Evolutionary conservation across 2,113 vertebrate species (phyloP), one percentile per base, ranked within the genome.

Genomic region (Oriolus oriolus): DNA sequence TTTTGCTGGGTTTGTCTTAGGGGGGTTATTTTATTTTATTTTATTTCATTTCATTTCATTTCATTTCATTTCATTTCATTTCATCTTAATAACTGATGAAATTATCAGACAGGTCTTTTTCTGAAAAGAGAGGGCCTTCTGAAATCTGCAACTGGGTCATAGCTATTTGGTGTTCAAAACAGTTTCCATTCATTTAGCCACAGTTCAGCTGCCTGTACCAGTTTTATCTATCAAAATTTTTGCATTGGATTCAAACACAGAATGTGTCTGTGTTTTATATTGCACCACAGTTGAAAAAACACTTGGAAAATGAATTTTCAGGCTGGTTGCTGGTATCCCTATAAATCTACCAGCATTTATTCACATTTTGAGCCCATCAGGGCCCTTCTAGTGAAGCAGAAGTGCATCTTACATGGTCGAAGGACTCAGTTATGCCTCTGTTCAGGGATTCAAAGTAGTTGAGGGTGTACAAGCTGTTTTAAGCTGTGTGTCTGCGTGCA

Each of bases 341-440:
- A 21, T 95, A 96, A 94, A 94, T 92, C 87, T 94, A 60, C 56
- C 83, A 83, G 44, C 35, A 66, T 94, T 86, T 93, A 78, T 63
- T 92, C 82, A 78, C 66, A 68, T 90, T 91, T 91, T 50, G 41
- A 91, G 30, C 69, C 56, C 78, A 41, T 66, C 2, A 4, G 56
- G 41, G 26, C 49, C 66, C 31, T 73, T 56, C 57, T 79, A 42
- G 45, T 42, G 45, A 91, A 77, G 66, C 41, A 83, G 57, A 65
- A 87, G 53, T 89, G 39, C 35, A 23, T 76, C 74, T 66, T 76
- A 57, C 63, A 22, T 41, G 71, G 68, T 65, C 16, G 9, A 80
- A 85, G 66, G 74, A 65, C 63, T 75, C 35, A 31, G 42, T 79
- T 83, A 50, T 41, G 45, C 59, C 45, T 69, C 54, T 87, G 23